These are phyloP conservation scores for Paramuricea clavata DNA, from an alignment of 92 coral and sea anemone species.

Conservation along the genomic window DNA sequence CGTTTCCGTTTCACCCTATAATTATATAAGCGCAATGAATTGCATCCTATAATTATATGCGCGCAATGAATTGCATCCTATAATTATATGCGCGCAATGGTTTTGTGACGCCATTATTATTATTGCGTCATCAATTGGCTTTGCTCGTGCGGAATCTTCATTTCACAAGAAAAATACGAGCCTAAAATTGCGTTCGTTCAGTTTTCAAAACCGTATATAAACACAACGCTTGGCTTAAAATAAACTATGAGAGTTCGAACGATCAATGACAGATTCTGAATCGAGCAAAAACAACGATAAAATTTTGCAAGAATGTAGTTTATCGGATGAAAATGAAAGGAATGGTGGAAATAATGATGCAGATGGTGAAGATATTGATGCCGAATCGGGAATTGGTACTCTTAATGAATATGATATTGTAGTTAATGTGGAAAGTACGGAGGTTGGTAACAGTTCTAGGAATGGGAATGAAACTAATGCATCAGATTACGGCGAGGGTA, in stretches of 20 bases:
- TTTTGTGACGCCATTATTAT: neutral
- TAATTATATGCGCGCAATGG: neutral
- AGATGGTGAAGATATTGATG: slow-evolving; percentile 3
- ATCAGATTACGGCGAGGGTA: neutral
- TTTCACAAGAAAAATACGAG: neutral
- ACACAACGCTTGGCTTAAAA: neutral
- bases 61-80: too few species aligned
- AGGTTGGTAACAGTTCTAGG: neutral
- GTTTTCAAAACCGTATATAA: neutral
- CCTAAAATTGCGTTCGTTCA: too few species aligned
- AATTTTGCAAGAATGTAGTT: neutral
- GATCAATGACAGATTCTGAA: neutral
- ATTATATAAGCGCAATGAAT: too few species aligned
- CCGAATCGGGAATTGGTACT: neutral
- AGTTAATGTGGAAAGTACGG: neutral
- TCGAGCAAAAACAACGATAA: neutral
- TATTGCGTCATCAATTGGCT: slow-evolving; percentile 10
- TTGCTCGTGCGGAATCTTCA: neutral
- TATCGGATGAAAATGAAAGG: neutral
- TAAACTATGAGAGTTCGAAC: neutral
- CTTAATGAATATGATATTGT: neutral
- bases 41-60: too few species aligned
- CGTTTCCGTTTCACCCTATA: too few species aligned
- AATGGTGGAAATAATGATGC: neutral
- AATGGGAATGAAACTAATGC: neutral